A percentile compares a stretch with the other conserved stretches of the same genome.
These are phyloP conservation scores for Cephus runcator DNA, from an alignment of 2,888 invertebrate species.

Conservation along the genomic window DNA sequence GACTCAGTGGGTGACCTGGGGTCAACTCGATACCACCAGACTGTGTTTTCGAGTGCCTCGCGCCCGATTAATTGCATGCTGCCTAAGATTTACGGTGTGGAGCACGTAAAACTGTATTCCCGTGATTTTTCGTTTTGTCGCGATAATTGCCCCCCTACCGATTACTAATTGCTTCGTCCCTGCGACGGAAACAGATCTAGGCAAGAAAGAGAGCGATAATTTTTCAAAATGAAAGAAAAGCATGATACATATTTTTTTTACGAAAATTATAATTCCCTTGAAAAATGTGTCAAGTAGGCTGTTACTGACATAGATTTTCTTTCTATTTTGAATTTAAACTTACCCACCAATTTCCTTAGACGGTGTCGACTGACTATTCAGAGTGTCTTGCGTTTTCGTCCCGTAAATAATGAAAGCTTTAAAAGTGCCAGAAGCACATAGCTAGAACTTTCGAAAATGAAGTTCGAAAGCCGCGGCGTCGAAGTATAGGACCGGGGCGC, in stretches of 20 bases:
- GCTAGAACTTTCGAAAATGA: conserved; percentile 47
- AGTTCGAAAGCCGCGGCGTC: conserved; percentile 47
- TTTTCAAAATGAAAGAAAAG: not conserved
- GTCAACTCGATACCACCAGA: conserved; percentile 52
- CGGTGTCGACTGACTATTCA: not conserved
- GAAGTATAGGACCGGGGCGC: conserved; percentile 29
- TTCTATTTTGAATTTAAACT: not conserved
- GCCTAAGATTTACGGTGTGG: conserved; percentile 54
- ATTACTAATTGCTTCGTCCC: conserved; percentile 46
- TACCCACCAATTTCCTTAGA: not conserved
- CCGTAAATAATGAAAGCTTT: conserved; percentile 44
- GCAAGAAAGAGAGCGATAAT: conserved; percentile 8
- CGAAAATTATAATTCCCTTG: not conserved
- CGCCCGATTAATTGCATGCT: conserved; percentile 57
- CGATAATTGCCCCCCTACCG: conserved; percentile 44
- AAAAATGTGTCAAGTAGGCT: not conserved
- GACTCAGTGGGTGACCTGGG: conserved; percentile 42
- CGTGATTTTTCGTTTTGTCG: conserved; percentile 34
- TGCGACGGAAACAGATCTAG: conserved; percentile 22
- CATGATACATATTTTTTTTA: not conserved
- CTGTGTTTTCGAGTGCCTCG: conserved; percentile 40
- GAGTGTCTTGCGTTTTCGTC: not conserved
- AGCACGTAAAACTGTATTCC: conserved; percentile 46
- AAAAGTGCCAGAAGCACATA: conserved; percentile 35
- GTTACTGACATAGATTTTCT: not conserved